phyloP scores from a whole-genome alignment of 2,797 vertebrate genomes.

The Thunnus albacares region DNA sequence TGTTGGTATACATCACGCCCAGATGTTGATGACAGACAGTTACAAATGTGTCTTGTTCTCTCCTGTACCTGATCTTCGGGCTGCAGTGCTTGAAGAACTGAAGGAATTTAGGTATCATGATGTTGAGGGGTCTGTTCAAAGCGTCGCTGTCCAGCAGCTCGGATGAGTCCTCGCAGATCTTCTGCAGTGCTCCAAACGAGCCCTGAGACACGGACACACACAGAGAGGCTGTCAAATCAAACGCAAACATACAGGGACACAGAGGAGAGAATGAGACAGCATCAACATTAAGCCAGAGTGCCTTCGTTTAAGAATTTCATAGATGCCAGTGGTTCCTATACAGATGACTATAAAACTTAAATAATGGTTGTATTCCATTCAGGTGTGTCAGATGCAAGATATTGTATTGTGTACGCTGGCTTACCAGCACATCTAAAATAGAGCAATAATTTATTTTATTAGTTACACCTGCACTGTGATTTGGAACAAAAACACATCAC shows the following conservation, averaged over 20 bases:
- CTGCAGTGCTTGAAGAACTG: conserved; percentile 98
- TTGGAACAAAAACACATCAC: neutral
- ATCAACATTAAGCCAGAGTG: conserved; percentile 62
- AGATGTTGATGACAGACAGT: conserved; percentile 28
- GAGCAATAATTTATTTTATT: too few species aligned
- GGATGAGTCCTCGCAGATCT: conserved; percentile 96
- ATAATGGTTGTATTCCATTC: too few species aligned
- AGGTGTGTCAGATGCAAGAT: too few species aligned
- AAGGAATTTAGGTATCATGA: conserved; percentile 98
- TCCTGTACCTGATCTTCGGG: conserved; percentile 93
- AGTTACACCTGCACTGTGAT: too few species aligned
- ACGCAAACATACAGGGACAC: conserved; percentile 75
- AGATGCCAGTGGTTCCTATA: neutral
- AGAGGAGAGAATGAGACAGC: conserved; percentile 66
- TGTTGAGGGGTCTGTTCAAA: conserved; percentile 94
- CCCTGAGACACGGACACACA: conserved; percentile 87
- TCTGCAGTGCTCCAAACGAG: conserved; percentile 95
- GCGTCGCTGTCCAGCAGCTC: conserved; percentile 96
- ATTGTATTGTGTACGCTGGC: neutral
- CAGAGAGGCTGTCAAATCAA: conserved; percentile 81
- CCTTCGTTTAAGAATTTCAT: too few species aligned
- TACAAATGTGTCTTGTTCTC: neutral
- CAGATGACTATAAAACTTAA: neutral
- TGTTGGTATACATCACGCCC: conserved; percentile 57
- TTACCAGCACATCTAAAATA: neutral